Evolutionary conservation across 1,140 invertebrate genomes (phyloP).

Genomic region (Mylabris phalerata): DNA sequence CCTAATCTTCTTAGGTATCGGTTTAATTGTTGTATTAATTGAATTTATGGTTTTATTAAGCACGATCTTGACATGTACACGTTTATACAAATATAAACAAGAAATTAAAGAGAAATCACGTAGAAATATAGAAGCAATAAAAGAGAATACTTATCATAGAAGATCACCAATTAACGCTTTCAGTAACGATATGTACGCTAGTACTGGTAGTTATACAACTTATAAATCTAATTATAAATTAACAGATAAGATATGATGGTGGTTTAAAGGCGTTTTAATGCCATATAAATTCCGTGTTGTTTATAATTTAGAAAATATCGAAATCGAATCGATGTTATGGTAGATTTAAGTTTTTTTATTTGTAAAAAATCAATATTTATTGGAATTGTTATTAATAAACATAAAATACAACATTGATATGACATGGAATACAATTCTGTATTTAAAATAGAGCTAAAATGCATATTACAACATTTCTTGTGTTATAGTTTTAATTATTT

Average conservation of each 20-base stretch:
- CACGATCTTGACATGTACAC: slow-evolving; percentile 62
- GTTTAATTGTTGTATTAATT: slow-evolving; percentile 57
- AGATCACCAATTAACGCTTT: slow-evolving; percentile 22
- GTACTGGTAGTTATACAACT: slow-evolving; percentile 33
- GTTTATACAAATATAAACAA: slow-evolving; percentile 38
- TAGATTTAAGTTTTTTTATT: slow-evolving; percentile 7
- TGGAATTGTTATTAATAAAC: slow-evolving; percentile 10
- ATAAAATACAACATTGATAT: slow-evolving; percentile 33
- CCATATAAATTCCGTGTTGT: slow-evolving; percentile 11
- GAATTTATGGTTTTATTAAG: slow-evolving; percentile 63
- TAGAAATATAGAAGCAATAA: not conserved
- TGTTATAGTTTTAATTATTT: slow-evolving; percentile 17
- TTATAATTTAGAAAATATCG: slow-evolving; percentile 26
- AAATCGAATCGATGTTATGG: slow-evolving; percentile 38
- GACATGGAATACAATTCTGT: slow-evolving; percentile 33
- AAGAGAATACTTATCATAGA: slow-evolving; percentile 19
- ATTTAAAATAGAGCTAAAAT: slow-evolving; percentile 34
- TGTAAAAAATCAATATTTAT: slow-evolving; percentile 20
- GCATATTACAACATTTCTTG: slow-evolving; percentile 18
- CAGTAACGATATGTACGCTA: slow-evolving; percentile 38
- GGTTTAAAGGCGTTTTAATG: slow-evolving; percentile 21
- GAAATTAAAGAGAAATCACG: slow-evolving; percentile 24
- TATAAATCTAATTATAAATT: slow-evolving; percentile 36
- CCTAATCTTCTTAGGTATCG: slow-evolving; percentile 58
- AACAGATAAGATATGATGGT: slow-evolving; percentile 36